A percentile compares a stretch with the other conserved stretches of the same genome.
These are phyloP conservation scores for Ophion ventricosus DNA, from an alignment of 2,888 invertebrate genomes.

Conservation along the genomic window DNA sequence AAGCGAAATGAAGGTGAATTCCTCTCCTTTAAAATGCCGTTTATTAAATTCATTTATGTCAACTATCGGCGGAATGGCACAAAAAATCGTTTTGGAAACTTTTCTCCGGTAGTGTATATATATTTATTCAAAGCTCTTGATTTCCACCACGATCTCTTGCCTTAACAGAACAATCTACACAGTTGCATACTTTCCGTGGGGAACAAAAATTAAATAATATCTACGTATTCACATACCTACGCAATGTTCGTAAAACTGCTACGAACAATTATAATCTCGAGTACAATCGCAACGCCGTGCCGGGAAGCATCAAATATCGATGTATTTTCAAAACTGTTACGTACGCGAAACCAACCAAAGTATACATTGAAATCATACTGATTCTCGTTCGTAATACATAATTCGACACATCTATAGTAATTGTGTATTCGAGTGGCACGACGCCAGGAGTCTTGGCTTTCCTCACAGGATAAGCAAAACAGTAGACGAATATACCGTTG, in stretches of 20 bases:
- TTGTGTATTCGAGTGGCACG: conserved; percentile 27
- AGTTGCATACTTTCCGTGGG: not conserved
- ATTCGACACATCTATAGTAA: conserved; percentile 1
- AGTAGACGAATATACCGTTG: not conserved
- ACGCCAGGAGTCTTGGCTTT: conserved; percentile 42
- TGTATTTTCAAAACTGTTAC: not conserved
- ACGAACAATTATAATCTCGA: conserved; percentile 4
- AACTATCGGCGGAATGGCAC: too few relatives aligned
- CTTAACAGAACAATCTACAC: not conserved
- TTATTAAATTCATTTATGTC: too few relatives aligned
- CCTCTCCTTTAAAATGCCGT: too few relatives aligned
- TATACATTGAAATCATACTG: too few relatives aligned
- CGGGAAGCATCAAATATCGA: not conserved
- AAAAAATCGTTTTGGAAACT: too few relatives aligned
- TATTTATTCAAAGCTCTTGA: not conserved
- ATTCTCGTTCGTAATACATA: conserved; percentile 13
- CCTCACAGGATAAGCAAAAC: conserved; percentile 37
- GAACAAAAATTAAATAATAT: not conserved
- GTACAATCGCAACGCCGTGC: not conserved
- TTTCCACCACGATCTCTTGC: not conserved
- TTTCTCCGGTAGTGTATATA: too few relatives aligned
- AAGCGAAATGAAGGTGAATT: too few relatives aligned
- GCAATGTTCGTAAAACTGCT: not conserved
- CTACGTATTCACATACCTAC: conserved; percentile 1
- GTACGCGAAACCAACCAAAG: not conserved